Base-by-base conservation (phyloP, 2,888 invertebrate species). In the Erebia palarica region DNA sequence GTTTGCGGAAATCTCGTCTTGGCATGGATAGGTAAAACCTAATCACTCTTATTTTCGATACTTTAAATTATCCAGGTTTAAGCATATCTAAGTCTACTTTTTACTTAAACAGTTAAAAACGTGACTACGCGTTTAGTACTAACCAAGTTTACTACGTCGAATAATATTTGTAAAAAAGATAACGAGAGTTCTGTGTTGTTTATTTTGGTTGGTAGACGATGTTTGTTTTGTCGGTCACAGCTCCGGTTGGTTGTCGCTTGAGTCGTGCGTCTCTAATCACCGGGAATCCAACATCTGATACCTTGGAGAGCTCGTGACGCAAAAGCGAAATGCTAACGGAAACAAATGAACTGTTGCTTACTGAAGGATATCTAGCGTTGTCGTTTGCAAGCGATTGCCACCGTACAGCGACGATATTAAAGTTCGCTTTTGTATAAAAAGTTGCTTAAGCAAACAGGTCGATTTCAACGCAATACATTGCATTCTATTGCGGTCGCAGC, bases 281-380 rank as follows among this genome's bases (percentile, higher is more conserved):
- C 80, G 82, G 81, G 78, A 80, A 78, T 78, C 83, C 81, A 86
- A 87, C 88, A 88, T 86, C 82, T 85, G 86, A 90, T 89, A 91
- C 86, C 87, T 81, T 84, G 84, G 85, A 88, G 87, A 87, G 83
- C 82, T 82, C 81, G 79, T 82, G 80, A 83, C 83, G 83, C 83
- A 86, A 86, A 87, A 79, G 78, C 76, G 76, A 80, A 88, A 87
- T 88, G 87, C 82, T 89, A 90, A 91, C 88, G 89, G 89, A 91
- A 91, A 90, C 86, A 90, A 91, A 90, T 91, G 87, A 90, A 88
- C 89, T 88, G 86, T 87, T 85, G 82, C 86, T 83, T 81, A 84
- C 84, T 86, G 85, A 86, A 86, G 84, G 81, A 84, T 88, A 85
- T 87, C 85, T 87, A 80, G 83, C 77, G 80, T 78, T 80, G 69